Conservation (phyloP, 2,888 invertebrate genomes). For the Pegoplata infirma region DNA sequence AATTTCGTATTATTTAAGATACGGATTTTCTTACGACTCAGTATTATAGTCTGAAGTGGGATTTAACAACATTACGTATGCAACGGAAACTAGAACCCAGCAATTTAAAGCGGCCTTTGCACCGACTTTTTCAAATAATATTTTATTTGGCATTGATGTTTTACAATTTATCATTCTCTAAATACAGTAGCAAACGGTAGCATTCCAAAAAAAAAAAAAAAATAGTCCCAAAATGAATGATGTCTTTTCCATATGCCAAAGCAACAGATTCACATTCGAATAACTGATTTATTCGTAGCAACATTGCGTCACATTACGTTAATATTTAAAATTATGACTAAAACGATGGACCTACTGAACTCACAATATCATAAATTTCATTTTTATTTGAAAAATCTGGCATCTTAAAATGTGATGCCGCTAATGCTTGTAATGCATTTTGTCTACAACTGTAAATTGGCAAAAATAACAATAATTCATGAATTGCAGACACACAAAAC, state of each 20-base stretch:
- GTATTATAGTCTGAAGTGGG: not conserved
- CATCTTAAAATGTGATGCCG: not conserved
- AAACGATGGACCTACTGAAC: constrained; percentile 1
- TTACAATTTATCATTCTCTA: not conserved
- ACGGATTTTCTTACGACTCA: not conserved
- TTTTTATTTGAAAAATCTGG: not conserved
- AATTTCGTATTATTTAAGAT: not conserved
- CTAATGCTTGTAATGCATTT: not conserved
- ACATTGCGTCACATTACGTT: not conserved
- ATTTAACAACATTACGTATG: too few species aligned
- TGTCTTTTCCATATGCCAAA: too few species aligned
- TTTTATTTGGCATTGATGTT: not conserved
- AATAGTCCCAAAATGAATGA: too few species aligned
- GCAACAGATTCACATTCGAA: not conserved
- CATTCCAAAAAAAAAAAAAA: not conserved
- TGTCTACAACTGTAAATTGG: not conserved
- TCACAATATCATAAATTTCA: constrained; percentile 4
- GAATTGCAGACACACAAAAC: too few species aligned
- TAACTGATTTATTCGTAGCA: not conserved
- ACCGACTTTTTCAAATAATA: not conserved
- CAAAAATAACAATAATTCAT: not conserved
- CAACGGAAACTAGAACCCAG: too few species aligned
- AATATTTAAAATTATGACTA: not conserved
- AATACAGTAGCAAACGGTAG: constrained; percentile 29
- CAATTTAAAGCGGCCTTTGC: too few species aligned